phyloP scores from a whole-genome alignment of 2,113 vertebrate genomes.

The Myodes glareolus region DNA sequence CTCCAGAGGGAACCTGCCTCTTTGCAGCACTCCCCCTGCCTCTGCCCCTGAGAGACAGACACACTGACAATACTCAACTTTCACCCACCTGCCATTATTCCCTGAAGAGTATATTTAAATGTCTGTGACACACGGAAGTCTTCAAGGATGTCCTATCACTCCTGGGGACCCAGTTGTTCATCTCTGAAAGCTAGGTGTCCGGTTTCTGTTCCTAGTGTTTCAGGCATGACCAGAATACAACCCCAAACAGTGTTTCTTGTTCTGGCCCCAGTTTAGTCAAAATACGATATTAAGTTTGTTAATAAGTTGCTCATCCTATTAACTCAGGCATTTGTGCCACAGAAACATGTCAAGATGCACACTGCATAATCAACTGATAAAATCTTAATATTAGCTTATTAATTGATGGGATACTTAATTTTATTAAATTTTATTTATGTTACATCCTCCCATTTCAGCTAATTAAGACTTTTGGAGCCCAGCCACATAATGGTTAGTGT shows the following conservation, averaged over 20 bases:
- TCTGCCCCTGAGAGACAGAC: constrained; percentile 48
- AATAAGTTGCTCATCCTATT: not conserved
- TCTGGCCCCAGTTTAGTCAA: not conserved
- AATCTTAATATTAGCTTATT: constrained; percentile 16
- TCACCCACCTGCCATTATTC: not conserved
- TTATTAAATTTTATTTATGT: constrained; percentile 44
- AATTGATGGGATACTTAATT: constrained; percentile 11
- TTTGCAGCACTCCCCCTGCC: not conserved
- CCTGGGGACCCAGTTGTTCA: not conserved
- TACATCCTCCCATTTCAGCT: constrained; percentile 24
- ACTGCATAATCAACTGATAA: constrained; percentile 24
- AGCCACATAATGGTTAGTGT: not conserved
- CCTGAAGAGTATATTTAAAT: not conserved
- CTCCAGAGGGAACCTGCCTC: not conserved
- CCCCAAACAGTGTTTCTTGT: not conserved
- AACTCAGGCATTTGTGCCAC: not conserved
- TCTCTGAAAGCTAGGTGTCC: not conserved
- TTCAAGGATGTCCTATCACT: not conserved
- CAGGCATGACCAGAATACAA: not conserved
- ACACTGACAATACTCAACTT: constrained; percentile 40
- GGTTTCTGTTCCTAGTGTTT: not conserved
- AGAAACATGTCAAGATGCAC: not conserved
- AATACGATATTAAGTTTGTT: constrained; percentile 25
- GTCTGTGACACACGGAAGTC: not conserved
- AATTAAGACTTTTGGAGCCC: not conserved